Percentiles rank a stretch among this genome's conserved stretches.
Evolutionary conservation across 2,797 vertebrate genomes (phyloP).

Genomic region (Bradypodion pumilum): DNA sequence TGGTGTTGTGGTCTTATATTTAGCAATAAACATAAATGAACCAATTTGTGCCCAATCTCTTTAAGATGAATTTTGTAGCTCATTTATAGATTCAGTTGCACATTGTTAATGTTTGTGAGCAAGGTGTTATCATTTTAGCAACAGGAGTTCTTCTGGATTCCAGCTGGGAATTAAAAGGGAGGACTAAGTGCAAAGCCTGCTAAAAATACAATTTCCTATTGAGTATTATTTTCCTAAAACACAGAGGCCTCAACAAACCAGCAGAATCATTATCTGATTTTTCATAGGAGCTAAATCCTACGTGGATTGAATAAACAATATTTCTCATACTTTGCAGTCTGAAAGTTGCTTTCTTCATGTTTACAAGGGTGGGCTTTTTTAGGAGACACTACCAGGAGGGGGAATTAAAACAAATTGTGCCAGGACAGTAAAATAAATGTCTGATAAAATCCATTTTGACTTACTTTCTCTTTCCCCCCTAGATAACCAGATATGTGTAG

Average conservation of each 20-base stretch:
- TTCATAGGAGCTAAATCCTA: background rate
- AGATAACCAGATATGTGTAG: background rate
- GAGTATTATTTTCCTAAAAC: constrained; percentile 34
- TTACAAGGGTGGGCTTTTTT: background rate
- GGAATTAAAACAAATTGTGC: background rate
- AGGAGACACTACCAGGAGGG: background rate
- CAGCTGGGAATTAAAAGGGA: constrained; percentile 24
- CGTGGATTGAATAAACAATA: background rate
- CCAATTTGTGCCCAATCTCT: constrained; percentile 15
- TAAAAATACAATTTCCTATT: constrained; percentile 20
- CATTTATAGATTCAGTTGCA: constrained; percentile 28
- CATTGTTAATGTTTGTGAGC: constrained; percentile 27
- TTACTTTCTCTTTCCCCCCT: constrained; percentile 7
- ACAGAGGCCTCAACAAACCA: constrained; percentile 14
- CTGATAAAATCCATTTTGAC: background rate
- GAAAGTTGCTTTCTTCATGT: constrained; percentile 7
- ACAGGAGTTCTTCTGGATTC: constrained; percentile 25
- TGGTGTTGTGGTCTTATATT: background rate
- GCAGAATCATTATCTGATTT: constrained; percentile 10
- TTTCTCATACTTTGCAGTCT: constrained; percentile 34
- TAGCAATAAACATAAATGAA: constrained; percentile 1
- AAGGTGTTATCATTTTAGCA: constrained; percentile 42
- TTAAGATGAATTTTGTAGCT: constrained; percentile 39
- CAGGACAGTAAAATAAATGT: constrained; percentile 21
- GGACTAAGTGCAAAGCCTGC: background rate